Evolutionary conservation across 2,888 invertebrate genomes (phyloP), one percentile per base, ranked within the genome.

Genomic region (Hydropsyche betteni): DNA sequence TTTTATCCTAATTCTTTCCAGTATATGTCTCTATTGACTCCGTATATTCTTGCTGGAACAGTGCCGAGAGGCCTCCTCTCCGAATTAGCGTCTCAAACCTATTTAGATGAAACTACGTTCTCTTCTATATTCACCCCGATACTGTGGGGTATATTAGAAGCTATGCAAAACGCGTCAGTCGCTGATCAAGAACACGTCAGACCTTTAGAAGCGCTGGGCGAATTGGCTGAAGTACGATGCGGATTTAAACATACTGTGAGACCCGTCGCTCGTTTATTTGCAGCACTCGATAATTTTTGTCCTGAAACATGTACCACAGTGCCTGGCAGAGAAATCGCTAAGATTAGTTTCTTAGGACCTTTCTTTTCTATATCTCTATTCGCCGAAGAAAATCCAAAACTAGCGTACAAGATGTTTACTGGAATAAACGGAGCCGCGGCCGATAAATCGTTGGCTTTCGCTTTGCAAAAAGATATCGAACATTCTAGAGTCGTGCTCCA

Each of bases 331-430:
- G 98, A 99, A 85, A 88, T 98, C 75, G 92, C 94, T 0, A 89
- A 92, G 72, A 91, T 93, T 68, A 94, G 96, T 75, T 96, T 92
- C 83, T 89, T 99, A 6, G 98, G 97, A 14, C 96, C 98, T 0
- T 98, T 99, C 85, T 89, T 99, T 79, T 92, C 93, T 8, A 91
- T 98, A 3, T 97, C 98, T 0, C 90, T 97, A 1, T 96, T 98
- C 84, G 96, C 95, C 52, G 98, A 98, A 83, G 98, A 98, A 84
- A 94, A 95, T 83, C 94, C 94, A 0, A 91, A 94, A 80, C 91
- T 96, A n/a, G 95, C 94, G 0, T 94, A 95, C 81, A 92, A 87
- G 0, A 81, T 88, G 75, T 89, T 86, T 85, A 86, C 86, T 55
- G 90, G 89, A 0, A 86, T 87, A 51, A 89, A 89, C 1, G 90